Evolutionary conservation across 2,797 vertebrate species (phyloP).

Genomic region (Muscicapa comitata): DNA sequence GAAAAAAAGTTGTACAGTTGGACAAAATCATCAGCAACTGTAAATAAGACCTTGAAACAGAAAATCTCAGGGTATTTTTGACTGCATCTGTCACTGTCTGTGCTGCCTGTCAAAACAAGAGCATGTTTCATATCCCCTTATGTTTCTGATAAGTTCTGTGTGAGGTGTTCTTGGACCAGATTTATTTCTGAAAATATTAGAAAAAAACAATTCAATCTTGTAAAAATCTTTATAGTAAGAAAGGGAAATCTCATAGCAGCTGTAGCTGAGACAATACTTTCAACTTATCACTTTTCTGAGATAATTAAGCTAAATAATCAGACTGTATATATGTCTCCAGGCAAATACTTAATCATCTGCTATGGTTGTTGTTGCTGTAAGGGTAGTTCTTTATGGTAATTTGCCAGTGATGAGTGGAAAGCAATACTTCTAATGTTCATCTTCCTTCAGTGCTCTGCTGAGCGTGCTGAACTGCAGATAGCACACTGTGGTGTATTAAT

Average conservation of each 20-base stretch:
- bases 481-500: not conserved
- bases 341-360: constrained; percentile 32
- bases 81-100: not conserved
- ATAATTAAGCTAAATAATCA: constrained; percentile 58
- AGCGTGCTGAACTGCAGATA: not conserved
- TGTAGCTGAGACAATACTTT: not conserved
- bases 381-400: constrained; percentile 38
- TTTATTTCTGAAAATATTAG: not conserved
- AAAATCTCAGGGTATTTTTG: not conserved
- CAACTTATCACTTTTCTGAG: constrained; percentile 2
- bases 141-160: not conserved
- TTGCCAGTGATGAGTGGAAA: constrained; percentile 31
- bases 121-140: not conserved
- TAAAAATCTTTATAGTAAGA: not conserved
- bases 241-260: not conserved
- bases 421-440: not conserved
- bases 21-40: not conserved
- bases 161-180: not conserved
- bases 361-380: not conserved
- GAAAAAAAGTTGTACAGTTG: not conserved
- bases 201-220: not conserved
- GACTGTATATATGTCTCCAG: not conserved
- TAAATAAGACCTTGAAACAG: not conserved
- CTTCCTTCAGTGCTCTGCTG: not conserved
- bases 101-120: not conserved